Evolutionary conservation across 2,113 vertebrate species (phyloP).

Genomic region (Anolis carolinensis): DNA sequence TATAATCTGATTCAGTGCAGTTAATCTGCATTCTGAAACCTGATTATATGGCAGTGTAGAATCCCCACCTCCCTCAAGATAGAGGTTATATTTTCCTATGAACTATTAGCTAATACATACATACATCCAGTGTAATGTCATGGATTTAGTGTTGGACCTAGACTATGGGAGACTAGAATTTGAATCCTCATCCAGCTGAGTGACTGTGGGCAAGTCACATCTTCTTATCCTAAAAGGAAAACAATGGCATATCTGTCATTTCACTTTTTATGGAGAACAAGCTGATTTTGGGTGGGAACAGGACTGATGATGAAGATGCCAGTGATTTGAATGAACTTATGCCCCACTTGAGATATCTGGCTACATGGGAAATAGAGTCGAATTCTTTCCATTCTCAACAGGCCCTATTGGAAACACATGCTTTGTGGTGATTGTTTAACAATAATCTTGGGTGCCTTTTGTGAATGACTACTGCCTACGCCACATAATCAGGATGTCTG

Average conservation of each 20-base stretch:
- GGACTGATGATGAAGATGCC: fast-evolving
- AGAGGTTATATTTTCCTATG: not conserved
- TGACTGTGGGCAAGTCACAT: too few relatives aligned
- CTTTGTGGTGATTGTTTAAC: conserved; percentile 33
- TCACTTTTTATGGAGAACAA: too few relatives aligned
- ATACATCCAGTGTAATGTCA: too few relatives aligned
- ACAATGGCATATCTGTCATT: not conserved
- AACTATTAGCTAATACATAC: not conserved
- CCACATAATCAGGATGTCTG: conserved; percentile 57
- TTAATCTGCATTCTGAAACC: too few relatives aligned
- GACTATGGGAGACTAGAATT: not conserved
- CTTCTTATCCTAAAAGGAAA: not conserved
- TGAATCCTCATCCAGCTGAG: not conserved
- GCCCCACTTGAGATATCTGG: not conserved
- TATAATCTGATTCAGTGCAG: too few relatives aligned
- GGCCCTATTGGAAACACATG: not conserved
- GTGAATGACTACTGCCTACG: conserved; percentile 38
- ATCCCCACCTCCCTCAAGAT: not conserved
- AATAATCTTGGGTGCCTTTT: conserved; percentile 35
- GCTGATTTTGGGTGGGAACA: not conserved
- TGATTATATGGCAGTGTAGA: too few relatives aligned
- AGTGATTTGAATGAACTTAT: not conserved
- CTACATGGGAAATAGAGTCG: conserved; percentile 7
- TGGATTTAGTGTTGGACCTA: not conserved
- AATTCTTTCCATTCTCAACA: not conserved